Evolutionary conservation across 2,888 invertebrate genomes (phyloP).

Genomic region (Lutraria lutraria): DNA sequence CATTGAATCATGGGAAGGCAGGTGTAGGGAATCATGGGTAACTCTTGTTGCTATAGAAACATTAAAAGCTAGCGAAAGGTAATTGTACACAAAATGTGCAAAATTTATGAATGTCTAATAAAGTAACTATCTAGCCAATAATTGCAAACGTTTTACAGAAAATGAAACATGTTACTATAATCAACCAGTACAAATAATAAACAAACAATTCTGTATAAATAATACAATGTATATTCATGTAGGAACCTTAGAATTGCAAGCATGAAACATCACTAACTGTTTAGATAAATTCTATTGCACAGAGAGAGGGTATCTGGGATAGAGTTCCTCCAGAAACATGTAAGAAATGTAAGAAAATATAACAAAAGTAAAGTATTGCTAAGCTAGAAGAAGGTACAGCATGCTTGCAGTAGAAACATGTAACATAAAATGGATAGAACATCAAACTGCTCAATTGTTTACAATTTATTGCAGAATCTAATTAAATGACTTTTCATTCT

Average conservation of each 20-base stretch:
- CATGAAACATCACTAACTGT: neutral
- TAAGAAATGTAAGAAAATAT: neutral
- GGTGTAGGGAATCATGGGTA: constrained; percentile 49
- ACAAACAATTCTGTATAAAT: neutral
- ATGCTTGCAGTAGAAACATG: neutral
- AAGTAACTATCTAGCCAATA: neutral
- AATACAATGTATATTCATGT: neutral
- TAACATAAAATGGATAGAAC: neutral
- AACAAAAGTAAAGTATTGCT: neutral
- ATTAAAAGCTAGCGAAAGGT: constrained; percentile 17
- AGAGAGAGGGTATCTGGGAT: neutral
- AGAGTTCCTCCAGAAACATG: neutral
- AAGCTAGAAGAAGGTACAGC: neutral
- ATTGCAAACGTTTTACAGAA: too few relatives aligned
- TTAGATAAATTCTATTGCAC: neutral
- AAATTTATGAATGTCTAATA: neutral
- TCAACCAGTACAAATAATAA: too few relatives aligned
- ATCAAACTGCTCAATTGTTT: neutral
- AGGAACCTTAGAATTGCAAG: neutral
- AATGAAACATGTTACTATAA: too few relatives aligned
- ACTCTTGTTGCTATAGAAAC: constrained; percentile 24
- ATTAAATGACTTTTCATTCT: neutral
- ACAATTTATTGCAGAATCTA: neutral
- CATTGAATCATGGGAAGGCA: constrained; percentile 62
- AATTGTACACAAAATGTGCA: neutral